These are phyloP conservation scores for Eulemur rufifrons DNA, from an alignment of 2,113 vertebrate genomes.

Conservation along the genomic window DNA sequence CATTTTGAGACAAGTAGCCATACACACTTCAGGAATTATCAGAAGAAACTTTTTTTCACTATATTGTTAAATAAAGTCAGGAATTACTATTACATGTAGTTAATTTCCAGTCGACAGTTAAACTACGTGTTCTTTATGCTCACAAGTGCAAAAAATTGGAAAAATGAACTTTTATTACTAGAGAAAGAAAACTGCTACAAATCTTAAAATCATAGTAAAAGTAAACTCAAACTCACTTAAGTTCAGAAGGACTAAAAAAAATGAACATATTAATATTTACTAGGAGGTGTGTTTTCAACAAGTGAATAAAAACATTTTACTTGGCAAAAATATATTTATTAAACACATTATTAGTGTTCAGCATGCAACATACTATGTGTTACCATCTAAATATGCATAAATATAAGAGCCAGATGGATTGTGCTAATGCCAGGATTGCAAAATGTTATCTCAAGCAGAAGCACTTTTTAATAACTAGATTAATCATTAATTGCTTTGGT, in stretches of 20 bases:
- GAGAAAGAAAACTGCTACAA: neutral
- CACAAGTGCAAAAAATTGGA: neutral
- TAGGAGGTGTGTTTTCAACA: neutral
- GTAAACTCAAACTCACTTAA: neutral
- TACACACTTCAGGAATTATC: neutral
- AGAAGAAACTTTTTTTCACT: neutral
- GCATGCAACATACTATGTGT: conserved; percentile 39
- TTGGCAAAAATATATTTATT: neutral
- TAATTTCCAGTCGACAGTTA: neutral
- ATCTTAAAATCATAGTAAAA: neutral
- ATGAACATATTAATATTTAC: neutral
- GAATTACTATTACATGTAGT: neutral
- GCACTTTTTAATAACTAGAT: conserved; percentile 72
- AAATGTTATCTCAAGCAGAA: conserved; percentile 71
- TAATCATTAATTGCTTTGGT: conserved; percentile 75
- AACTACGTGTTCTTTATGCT: neutral
- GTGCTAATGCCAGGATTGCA: conserved; percentile 42
- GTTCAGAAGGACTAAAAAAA: neutral
- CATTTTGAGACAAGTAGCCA: neutral
- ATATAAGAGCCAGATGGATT: conserved; percentile 73
- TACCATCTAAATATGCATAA: conserved; percentile 65
- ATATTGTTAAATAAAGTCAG: neutral
- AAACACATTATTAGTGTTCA: conserved; percentile 1
- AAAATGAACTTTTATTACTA: neutral
- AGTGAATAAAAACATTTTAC: neutral